Conservation (phyloP, 37 sponge, comb jelly and placozoan species). For the Mnemiopsis leidyi region DNA sequence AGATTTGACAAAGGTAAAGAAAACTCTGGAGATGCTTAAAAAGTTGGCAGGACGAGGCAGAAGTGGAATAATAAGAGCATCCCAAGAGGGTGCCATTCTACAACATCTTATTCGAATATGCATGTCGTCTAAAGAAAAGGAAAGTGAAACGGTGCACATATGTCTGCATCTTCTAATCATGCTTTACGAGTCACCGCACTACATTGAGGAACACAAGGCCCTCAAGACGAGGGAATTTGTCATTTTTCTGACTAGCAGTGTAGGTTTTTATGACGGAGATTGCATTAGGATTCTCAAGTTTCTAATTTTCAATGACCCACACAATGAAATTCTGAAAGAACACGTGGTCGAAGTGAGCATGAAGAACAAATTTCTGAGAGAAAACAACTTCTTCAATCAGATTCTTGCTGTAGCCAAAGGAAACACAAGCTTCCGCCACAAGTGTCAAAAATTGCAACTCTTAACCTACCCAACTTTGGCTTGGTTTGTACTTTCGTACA, state of each 20-base stretch:
- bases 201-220: background rate
- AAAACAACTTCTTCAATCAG: background rate
- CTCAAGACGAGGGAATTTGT: background rate
- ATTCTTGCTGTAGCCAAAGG: background rate
- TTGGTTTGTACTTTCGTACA: background rate
- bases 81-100: background rate
- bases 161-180: background rate
- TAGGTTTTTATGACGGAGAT: background rate
- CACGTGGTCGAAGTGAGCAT: background rate
- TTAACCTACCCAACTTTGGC: background rate
- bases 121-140: background rate
- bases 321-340: background rate
- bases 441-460: background rate
- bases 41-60: background rate
- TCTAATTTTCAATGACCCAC: background rate
- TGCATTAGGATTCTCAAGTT: background rate
- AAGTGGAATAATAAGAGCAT: background rate
- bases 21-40: background rate
- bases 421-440: background rate
- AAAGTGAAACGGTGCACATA: background rate
- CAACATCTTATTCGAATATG: background rate
- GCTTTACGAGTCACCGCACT: background rate
- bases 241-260: background rate
- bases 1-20: background rate
- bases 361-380: background rate